Evolutionary conservation across 2,888 invertebrate genomes (phyloP), one percentile per base, ranked within the genome.

Genomic region (Habrosyne pyritoides): DNA sequence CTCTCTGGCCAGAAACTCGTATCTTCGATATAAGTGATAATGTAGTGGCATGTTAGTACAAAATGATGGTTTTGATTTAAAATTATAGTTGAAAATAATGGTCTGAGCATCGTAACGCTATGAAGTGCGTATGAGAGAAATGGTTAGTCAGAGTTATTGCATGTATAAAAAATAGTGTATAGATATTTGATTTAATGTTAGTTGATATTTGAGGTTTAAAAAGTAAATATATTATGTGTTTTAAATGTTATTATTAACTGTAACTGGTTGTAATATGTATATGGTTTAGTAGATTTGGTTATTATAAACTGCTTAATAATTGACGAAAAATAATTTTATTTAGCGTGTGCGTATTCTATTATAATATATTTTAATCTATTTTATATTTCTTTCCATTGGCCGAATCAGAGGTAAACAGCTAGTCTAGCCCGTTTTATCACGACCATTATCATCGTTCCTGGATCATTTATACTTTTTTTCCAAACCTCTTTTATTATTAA

Each of bases 321-420:
- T 33, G 12, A 28, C 42, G 50, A 53, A 47, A 18, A 51, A 50
- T 53, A 53, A 52, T 55, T 49, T 53, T 61, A 52, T 56, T 57
- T 57, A 28, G 57, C 51, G 63, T 57, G 58, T 56, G 70, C 73
- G 69, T 57, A 60, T 76, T 76, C 79, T 84, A 83, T 79, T 73
- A 77, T 67, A 49, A 49, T 30, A 28, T 28, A 28, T 12, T 28
- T 67, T 77, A 64, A 59, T 74, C 74, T 77, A 64, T 64, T 70
- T 78, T 85, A 79, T 79, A 79, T 81, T 81, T 83, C 71, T 81
- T 82, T 86, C 79, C 89, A 81, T 81, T 86, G 84, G 87, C 89
- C 81, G 89, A 84, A 77, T 75, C 89, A 92, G 92, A 92, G 92
- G 92, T 92, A 92, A 91, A 81, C 65, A 73, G 65, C 63, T 63